Conservation (phyloP, 2,888 invertebrate species). For the Lithophane ornitopus region DNA sequence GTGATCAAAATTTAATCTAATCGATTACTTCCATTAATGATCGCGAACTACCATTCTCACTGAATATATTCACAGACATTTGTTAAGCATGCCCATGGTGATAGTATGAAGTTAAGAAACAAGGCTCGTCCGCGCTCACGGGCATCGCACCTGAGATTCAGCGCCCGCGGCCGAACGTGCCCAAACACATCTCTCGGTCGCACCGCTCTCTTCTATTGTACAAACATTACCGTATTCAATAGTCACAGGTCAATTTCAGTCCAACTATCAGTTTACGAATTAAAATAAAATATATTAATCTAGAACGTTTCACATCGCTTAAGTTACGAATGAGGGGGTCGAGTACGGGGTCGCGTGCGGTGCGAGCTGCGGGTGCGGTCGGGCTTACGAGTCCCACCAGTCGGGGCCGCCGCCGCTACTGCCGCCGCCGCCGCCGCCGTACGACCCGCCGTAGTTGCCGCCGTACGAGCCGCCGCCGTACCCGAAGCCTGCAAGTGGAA, state of each 20-base stretch:
- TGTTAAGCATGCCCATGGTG: slow-evolving; percentile 67
- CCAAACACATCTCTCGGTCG: slow-evolving; percentile 69
- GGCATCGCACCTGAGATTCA: slow-evolving; percentile 85
- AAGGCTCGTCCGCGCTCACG: slow-evolving; percentile 67
- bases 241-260: slow-evolving; percentile 86
- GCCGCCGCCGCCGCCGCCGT: slow-evolving; percentile 88
- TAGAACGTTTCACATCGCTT: slow-evolving; percentile 74
- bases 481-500: slow-evolving; percentile 77
- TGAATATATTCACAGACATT: slow-evolving; percentile 70
- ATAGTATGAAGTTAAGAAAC: slow-evolving; percentile 65
- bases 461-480: slow-evolving; percentile 86
- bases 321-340: slow-evolving; percentile 68
- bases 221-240: slow-evolving; percentile 74
- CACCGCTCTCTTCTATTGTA: slow-evolving; percentile 78
- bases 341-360: slow-evolving; percentile 66
- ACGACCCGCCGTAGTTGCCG: slow-evolving; percentile 87
- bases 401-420: slow-evolving; percentile 85
- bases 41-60: slow-evolving; percentile 71
- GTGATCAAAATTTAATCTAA: slow-evolving; percentile 80
- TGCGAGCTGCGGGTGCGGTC: slow-evolving; percentile 64
- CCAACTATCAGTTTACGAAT: slow-evolving; percentile 78
- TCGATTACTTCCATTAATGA: slow-evolving; percentile 74
- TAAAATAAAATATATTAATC: slow-evolving; percentile 75
- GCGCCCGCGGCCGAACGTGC: slow-evolving; percentile 73
- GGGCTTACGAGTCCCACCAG: slow-evolving; percentile 88